Conservation (phyloP, 2,113 vertebrate genomes). For the Condylura cristata region DNA sequence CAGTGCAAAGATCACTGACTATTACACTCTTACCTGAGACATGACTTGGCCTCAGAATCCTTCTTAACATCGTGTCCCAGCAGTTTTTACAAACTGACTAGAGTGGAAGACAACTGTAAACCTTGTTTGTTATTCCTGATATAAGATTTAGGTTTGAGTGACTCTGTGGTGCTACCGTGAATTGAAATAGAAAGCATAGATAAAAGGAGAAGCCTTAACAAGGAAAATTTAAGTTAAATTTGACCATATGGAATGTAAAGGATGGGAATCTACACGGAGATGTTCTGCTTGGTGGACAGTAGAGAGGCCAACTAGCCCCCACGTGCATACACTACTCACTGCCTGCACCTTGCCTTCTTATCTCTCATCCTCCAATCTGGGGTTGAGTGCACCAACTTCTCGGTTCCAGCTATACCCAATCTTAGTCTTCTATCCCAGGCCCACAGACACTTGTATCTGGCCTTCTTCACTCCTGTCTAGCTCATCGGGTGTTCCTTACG, state of each 20-base stretch:
- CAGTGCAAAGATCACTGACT: too few species aligned
- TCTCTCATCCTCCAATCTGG: not conserved
- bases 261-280: not conserved
- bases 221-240: not conserved
- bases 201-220: not conserved
- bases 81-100: not conserved
- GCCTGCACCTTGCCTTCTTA: not conserved
- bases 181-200: not conserved
- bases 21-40: not conserved
- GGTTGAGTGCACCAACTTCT: not conserved
- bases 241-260: not conserved
- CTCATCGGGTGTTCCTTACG: not conserved
- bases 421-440: not conserved
- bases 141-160: not conserved
- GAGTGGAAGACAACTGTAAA: not conserved
- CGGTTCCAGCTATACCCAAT: not conserved
- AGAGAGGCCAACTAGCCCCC: not conserved
- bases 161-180: not conserved
- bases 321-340: accelerated
- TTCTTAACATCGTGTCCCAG: not conserved
- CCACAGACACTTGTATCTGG: not conserved
- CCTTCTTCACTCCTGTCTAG: not conserved
- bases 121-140: not conserved
- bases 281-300: not conserved
- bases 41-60: not conserved